A percentile compares a stretch with the other conserved stretches of the same genome.
Evolutionary conservation across 2,113 vertebrate genomes (phyloP).

Genomic region (Pterocles gutturalis): DNA sequence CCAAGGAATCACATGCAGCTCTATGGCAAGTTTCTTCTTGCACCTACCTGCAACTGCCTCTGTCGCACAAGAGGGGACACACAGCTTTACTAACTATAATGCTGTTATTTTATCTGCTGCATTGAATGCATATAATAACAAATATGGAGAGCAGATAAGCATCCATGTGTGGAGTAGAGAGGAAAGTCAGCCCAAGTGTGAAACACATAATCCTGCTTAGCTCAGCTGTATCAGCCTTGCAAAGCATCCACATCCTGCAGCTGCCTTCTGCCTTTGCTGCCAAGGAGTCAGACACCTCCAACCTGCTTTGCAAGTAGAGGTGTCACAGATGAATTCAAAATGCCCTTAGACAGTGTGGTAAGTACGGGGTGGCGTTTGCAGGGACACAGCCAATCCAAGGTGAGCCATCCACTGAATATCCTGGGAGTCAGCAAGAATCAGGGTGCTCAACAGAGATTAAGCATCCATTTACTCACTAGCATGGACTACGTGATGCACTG

Average conservation of each 20-base stretch:
- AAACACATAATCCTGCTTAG: neutral
- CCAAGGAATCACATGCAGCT: neutral
- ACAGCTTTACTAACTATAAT: neutral
- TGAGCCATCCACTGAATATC: accelerated
- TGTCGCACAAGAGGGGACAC: neutral
- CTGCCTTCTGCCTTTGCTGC: neutral
- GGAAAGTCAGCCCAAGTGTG: neutral
- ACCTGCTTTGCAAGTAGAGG: neutral
- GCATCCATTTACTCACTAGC: neutral
- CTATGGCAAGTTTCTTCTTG: neutral
- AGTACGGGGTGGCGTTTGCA: neutral
- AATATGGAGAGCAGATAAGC: neutral
- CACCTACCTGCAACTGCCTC: neutral
- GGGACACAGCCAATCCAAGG: neutral
- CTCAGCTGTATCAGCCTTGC: neutral
- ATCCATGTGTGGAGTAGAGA: neutral
- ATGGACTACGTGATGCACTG: accelerated
- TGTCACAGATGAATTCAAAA: neutral
- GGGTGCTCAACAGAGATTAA: neutral
- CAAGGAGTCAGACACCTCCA: neutral
- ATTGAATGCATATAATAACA: neutral
- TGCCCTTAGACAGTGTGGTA: neutral
- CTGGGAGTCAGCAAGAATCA: neutral
- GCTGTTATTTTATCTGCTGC: neutral
- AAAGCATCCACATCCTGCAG: neutral